Evolutionary conservation across 2,113 vertebrate genomes (phyloP), one percentile per base, ranked within the genome.

Genomic region (Holacanthus passer): DNA sequence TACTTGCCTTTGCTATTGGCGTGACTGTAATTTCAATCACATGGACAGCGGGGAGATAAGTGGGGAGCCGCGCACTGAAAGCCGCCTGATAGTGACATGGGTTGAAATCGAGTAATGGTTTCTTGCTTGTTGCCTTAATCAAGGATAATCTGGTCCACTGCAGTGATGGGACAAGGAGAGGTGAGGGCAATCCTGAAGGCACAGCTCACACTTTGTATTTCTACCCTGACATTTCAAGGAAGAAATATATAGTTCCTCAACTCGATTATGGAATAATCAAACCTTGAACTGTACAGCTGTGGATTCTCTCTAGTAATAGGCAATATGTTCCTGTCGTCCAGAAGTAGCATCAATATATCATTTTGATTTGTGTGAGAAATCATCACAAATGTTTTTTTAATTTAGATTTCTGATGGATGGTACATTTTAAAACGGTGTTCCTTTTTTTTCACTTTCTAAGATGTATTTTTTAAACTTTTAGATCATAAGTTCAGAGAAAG

Each of bases 21-120:
- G 66, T 89, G 88, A 85, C 75, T 84, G 86, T 81, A 83, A 89
- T 93, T 90, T 86, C 83, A 91, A 86, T 92, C 81, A 86, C 88
- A 76, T 60, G 66, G 80, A 79, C 83, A 64, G 77, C 20, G 37
- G 79, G 37, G 53, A 86, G 88, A 85, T 87, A 88, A 89, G 79
- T 77, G 75, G 52, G 24, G 72, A 79, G 67, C 78, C 31, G 69
- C 5, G 71, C 27, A 66, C 48, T 79, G 85, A 87, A 87, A 86
- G 85, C 71, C 84, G 85, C 71, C 71, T 80, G 78, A 48, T 79
- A 72, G 67, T 77, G 83, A 87, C 87, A 85, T 32, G 59, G 64
- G 62, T 45, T 77, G 84, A 87, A 90, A 91, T 88, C 8, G 24
- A 90, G 63, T 81, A 86, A 86, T 76, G 86, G 48, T 60, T 86